Conservation (phyloP, 92 coral and sea anemone species). For the Porites divaricata region DNA sequence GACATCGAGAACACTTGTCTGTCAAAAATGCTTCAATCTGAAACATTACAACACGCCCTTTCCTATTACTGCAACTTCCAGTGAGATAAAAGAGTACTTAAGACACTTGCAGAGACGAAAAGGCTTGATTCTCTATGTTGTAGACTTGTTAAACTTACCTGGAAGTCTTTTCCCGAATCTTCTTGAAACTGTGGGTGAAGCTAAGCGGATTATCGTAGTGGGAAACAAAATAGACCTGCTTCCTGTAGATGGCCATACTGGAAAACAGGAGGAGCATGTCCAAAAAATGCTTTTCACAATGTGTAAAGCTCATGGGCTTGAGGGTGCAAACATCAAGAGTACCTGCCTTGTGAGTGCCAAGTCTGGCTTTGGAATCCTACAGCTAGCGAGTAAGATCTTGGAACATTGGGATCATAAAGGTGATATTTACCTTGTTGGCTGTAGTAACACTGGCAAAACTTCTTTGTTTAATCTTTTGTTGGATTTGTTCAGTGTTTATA, state of each 20-base stretch:
- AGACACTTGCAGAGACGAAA: constrained; percentile 70
- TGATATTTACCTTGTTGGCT: constrained; percentile 87
- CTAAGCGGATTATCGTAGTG: constrained; percentile 89
- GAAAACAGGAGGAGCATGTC: constrained; percentile 69
- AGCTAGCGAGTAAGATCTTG: constrained; percentile 63
- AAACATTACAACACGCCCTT: constrained; percentile 83
- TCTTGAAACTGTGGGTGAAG: constrained; percentile 84
- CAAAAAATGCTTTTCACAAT: constrained; percentile 50
- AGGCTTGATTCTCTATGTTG: constrained; percentile 85
- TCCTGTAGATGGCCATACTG: constrained; percentile 83
- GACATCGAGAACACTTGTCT: constrained; percentile 55
- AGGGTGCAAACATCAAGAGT: constrained; percentile 80
- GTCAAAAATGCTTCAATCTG: constrained; percentile 85
- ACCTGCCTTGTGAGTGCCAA: constrained; percentile 84
- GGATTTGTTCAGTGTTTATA: constrained; percentile 83
- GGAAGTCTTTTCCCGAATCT: constrained; percentile 76
- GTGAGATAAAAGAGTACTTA: constrained; percentile 64
- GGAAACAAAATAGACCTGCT: constrained; percentile 91
- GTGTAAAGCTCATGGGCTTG: constrained; percentile 76
- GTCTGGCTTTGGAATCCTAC: constrained; percentile 88
- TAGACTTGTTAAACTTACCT: constrained; percentile 87
- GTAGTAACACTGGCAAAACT: constrained; percentile 92
- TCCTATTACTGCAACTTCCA: constrained; percentile 51
- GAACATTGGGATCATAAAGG: constrained; percentile 89
- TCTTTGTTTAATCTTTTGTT: constrained; percentile 85